Evolutionary conservation across 2,888 invertebrate genomes (phyloP).

Genomic region (Peribatodes rhomboidaria): DNA sequence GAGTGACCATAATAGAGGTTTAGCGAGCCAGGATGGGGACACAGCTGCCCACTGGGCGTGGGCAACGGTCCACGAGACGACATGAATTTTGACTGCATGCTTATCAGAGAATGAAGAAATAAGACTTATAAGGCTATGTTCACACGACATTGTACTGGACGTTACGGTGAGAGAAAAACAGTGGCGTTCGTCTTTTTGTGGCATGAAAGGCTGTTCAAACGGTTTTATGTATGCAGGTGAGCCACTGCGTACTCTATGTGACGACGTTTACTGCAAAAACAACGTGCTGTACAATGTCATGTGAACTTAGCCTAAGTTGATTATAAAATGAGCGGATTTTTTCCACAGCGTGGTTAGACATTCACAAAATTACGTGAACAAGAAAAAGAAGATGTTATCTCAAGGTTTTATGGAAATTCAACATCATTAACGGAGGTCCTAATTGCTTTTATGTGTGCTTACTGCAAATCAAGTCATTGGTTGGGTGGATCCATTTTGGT

Average conservation of each 20-base stretch:
- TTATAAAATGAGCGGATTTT: constrained; percentile 10
- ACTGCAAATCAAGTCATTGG: constrained; percentile 22
- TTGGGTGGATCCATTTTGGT: constrained; percentile 11
- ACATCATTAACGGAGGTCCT: constrained; percentile 18
- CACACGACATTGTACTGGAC: too few relatives aligned
- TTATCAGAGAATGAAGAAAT: constrained; percentile 50
- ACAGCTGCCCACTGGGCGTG: constrained; percentile 74
- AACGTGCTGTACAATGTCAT: too few relatives aligned
- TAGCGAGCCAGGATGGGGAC: constrained; percentile 64
- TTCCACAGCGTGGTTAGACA: neutral
- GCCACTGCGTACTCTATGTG: too few relatives aligned
- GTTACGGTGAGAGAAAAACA: too few relatives aligned
- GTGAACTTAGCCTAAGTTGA: constrained; percentile 27
- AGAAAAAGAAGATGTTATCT: constrained; percentile 1
- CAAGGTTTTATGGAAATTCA: constrained; percentile 30
- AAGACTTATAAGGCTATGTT: too few relatives aligned
- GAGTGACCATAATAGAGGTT: constrained; percentile 70
- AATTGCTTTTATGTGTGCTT: constrained; percentile 19
- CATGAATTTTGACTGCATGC: constrained; percentile 72
- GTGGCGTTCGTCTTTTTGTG: too few relatives aligned
- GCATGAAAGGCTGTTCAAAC: too few relatives aligned
- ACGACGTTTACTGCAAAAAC: too few relatives aligned
- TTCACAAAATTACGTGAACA: constrained; percentile 1
- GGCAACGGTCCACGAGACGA: constrained; percentile 66
- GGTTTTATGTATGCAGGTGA: too few relatives aligned